Evolutionary conservation across 2,113 vertebrate genomes (phyloP), one percentile per base, ranked within the genome.

Genomic region (Ammodytes marinus): DNA sequence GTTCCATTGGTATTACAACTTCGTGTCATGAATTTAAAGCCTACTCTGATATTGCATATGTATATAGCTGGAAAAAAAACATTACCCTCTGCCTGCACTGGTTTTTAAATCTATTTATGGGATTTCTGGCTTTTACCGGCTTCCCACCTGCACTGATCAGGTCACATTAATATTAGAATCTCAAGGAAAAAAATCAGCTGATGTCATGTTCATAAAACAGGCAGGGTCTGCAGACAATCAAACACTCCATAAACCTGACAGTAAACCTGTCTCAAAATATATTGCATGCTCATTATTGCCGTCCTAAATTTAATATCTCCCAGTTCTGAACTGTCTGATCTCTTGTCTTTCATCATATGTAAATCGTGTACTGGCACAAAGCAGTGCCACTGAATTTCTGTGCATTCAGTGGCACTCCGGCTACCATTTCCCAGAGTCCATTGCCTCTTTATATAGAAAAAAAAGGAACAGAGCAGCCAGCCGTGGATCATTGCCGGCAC

Each of bases 161-260:
- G 54, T 79, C 49, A 50, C 14, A 54, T 74, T 27, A 69, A 46
- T 81, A 13, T 61, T 46, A 14, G 10, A 17, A 37, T 76, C 37
- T 74, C 58, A 50, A 46, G 74, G 57, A 80, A 79, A 74, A 73
- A 60, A 72, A 71, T 45, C 47, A 42, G 78, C 74, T 65, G 58
- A 85, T 83, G 84, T 74, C 69, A 65, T 61, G 74, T 83, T 86
- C 84, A 88, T 88, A 83, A 84, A 87, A 79, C 70, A 74, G 35
- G 14, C 58, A 15, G 13, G 47, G 42, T 80, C 82, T 84, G 80
- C 58, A 77, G 84, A 77, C 70, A 89, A 63, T 84, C 27, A 75
- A 82, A 69, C 76, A 53, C 77, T 69, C 61, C 77, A 78, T 88
- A 89, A 88, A 78, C 68, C 79, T 79, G 71, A 65, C 73, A 70